A percentile compares a stretch with the other conserved stretches of the same genome.
phyloP scores from a whole-genome alignment of 30 jellyfish, hydroid and myxozoan genomes.

The Catostylus mosaicus region DNA sequence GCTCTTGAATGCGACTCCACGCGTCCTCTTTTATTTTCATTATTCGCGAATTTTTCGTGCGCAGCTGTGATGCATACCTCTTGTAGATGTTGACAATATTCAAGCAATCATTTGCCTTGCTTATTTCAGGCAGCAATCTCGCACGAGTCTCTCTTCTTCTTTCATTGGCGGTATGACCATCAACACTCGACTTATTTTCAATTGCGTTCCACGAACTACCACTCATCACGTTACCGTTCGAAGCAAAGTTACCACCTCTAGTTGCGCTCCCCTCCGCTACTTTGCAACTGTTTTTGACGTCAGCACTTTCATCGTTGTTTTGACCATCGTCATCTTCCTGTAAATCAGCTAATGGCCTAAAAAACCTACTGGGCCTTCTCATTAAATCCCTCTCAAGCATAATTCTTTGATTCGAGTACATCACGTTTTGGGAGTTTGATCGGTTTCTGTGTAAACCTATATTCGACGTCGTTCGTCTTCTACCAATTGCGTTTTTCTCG shows the following conservation, averaged over 20 bases:
- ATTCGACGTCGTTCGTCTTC: neutral
- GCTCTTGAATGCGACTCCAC: neutral
- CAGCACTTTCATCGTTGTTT: neutral
- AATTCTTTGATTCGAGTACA: neutral
- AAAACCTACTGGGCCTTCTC: neutral
- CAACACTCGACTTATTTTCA: neutral
- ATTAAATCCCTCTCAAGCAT: neutral
- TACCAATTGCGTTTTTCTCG: too few species aligned
- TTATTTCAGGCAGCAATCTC: neutral
- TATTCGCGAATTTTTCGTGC: neutral
- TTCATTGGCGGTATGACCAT: too few species aligned
- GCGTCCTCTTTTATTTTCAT: slow-evolving; percentile 8
- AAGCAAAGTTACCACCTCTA: too few species aligned
- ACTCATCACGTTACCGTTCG: too few species aligned
- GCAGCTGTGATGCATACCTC: neutral
- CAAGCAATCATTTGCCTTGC: neutral
- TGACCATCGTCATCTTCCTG: neutral
- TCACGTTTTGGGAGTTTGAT: neutral
- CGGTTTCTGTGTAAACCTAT: neutral
- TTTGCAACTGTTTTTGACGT: neutral
- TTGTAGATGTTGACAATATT: neutral
- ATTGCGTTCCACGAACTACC: neutral
- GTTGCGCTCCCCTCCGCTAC: neutral
- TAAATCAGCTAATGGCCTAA: neutral
- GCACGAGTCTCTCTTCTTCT: neutral